Base-by-base conservation (phyloP, 1,140 invertebrate genomes). In the Pteromalus puparum region DNA sequence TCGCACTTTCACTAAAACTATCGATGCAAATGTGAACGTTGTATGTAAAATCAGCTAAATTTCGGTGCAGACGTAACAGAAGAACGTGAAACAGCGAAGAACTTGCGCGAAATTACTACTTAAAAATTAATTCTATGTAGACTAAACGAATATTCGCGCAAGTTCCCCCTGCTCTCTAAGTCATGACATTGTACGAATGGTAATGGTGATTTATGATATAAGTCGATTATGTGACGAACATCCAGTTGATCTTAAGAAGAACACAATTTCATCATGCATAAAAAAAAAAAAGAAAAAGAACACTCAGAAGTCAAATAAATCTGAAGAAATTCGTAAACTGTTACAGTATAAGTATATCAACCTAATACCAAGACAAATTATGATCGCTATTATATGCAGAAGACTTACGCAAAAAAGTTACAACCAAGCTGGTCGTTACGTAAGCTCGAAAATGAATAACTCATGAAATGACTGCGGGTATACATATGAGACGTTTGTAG, bases 361-460 rank as follows among this genome's bases (percentile, higher is more conserved):
- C 46, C 65, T 48, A 70, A 68, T n/a, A 77, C 30, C 18, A 83
- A 53, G 82, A 77, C 77, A 70, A 76, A 83, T 28, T 68, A 68
- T 81, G 77, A 77, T 46, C 74, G n/a, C 68, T 70, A 70, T 67
- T 18, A 42, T 42, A 42, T 42, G 46, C 10, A 18, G 15, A 12
- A 18, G 48, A 83, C 82, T 83, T 83, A 83, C 82, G 28, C 72
- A 78, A 83, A 83, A 78, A 61, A 61, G 53, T 61, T n/a, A 61
- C 6, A 21, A 61, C 53, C 53, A 15, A 53, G 48, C 48, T 15
- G 18, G 48, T 53, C 48, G 53, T 61, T 83, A 83, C 53, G 81
- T 77, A 77, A 83, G 81, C 81, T 77, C 81, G 21, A 83, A 83
- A 83, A 82, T 70, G 24, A 53, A 75, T 76, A 82, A 82, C 53